phyloP scores from a whole-genome alignment of 2,888 invertebrate species.

The Petrolisthes manimaculis region DNA sequence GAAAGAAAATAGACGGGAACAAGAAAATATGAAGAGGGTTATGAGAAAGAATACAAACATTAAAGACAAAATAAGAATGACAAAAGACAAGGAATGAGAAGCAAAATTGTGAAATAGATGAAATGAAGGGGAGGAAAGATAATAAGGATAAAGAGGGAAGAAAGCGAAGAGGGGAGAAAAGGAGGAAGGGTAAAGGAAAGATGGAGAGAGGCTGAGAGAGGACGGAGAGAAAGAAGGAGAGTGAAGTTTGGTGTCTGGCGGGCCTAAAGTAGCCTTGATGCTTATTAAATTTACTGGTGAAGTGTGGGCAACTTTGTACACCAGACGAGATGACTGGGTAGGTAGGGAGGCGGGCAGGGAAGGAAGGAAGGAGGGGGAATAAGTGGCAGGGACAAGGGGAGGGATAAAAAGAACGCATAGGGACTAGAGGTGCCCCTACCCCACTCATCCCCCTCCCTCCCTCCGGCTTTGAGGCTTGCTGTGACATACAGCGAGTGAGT shows the following conservation, averaged over 20 bases:
- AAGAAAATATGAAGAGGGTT: neutral
- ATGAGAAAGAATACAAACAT: no score
- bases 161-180: slow-evolving; percentile 3
- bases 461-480: no score
- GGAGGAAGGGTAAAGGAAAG: slow-evolving; percentile 1
- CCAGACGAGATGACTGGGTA: neutral
- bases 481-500: no score
- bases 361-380: neutral
- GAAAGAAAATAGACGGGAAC: neutral
- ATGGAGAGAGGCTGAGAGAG: neutral
- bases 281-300: neutral
- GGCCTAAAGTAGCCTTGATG: neutral
- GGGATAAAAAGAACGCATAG: neutral
- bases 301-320: neutral
- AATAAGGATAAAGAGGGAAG: neutral
- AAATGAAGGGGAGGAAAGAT: neutral
- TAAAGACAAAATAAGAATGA: no score
- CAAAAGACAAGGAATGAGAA: no score
- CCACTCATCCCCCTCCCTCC: no score
- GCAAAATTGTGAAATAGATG: slow-evolving; percentile 16
- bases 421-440: neutral
- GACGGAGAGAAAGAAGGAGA: slow-evolving; percentile 8
- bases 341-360: slow-evolving; percentile 20
- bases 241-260: neutral
- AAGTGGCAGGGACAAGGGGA: neutral